Evolutionary conservation across 2,888 invertebrate species (phyloP), one percentile per base, ranked within the genome.

Genomic region (Drosophila neotestacea): DNA sequence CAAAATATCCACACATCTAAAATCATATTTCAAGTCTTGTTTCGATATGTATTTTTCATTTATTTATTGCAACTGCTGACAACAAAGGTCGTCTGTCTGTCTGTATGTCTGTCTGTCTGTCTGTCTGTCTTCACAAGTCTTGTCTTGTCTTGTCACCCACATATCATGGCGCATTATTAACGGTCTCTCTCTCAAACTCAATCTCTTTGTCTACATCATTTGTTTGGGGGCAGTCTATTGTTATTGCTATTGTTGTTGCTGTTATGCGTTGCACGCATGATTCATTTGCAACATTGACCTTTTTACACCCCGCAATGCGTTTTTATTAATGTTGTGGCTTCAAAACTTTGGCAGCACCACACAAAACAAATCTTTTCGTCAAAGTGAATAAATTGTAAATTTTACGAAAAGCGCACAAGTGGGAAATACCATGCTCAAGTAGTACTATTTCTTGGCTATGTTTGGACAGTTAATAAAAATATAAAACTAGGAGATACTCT

Each of bases 11-110:
- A 55, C 68, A 74, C 59, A 79, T 72, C 61, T 34, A 60, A 71
- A 72, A 42, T 50, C 47, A 76, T 68, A 70, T 59, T 65, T 81
- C 51, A 75, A 41, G n/a, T 13, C 36, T 34, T 48, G 13, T 39
- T 65, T 52, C 60, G 56, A 70, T 63, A 61, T 73, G 58, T 60
- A 62, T 54, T 73, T 61, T 68, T 73, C 55, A 65, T 67, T 69
- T 68, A 66, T 73, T 71, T 68, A 62, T 73, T 65, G 79, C 71
- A 73, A 67, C 56, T 58, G 81, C 70, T 81, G 79, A 86, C 82
- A 83, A 52, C 65, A 48, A 69, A 85, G 87, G 83, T 87, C 82
- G 70, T 30, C 30, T 22, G 2, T 22, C 22, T 22, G 22, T 22
- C 22, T 22, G 3, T 22, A 1, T 22, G 22, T 22, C 1, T 22